Percentiles rank a stretch among this genome's conserved stretches.
phyloP scores from a whole-genome alignment of 2,797 vertebrate genomes.

The Eospalax fontanierii region DNA sequence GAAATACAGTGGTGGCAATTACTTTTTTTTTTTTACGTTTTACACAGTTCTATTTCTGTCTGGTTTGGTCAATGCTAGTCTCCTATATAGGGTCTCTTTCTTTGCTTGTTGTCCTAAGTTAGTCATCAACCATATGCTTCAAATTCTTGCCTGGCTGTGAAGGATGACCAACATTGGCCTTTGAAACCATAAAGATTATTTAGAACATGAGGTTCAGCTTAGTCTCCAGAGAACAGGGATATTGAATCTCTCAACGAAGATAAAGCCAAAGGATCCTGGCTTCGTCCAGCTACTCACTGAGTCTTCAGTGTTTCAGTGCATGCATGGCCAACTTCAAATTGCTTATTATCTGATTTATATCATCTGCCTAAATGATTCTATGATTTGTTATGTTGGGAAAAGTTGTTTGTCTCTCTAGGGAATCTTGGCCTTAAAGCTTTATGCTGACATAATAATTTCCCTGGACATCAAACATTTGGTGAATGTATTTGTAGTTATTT shows the following conservation, averaged over 20 bases:
- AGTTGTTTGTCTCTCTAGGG: background rate
- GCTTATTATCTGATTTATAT: background rate
- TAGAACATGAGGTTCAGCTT: background rate
- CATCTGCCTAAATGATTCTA: background rate
- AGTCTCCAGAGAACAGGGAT: background rate
- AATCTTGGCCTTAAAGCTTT: background rate
- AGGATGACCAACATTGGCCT: constrained; percentile 59
- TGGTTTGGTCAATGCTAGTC: constrained; percentile 72
- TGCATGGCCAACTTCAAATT: background rate
- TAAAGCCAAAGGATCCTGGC: background rate
- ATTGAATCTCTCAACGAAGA: background rate
- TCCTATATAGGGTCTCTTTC: constrained; percentile 70
- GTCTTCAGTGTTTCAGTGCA: background rate
- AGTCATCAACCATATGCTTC: constrained; percentile 68
- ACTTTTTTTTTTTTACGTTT: constrained; percentile 74
- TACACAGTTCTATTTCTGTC: constrained; percentile 80
- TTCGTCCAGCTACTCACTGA: background rate
- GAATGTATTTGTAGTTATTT: constrained; percentile 42
- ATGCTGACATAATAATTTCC: background rate
- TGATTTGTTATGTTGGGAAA: background rate
- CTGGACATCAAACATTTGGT: background rate
- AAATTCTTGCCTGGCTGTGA: constrained; percentile 20
- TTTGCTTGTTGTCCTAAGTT: constrained; percentile 66
- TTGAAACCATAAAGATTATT: constrained; percentile 63
- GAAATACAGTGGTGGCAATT: constrained; percentile 60